Base-by-base conservation (phyloP, 2,888 invertebrate genomes). In the Phaedon cochleariae region DNA sequence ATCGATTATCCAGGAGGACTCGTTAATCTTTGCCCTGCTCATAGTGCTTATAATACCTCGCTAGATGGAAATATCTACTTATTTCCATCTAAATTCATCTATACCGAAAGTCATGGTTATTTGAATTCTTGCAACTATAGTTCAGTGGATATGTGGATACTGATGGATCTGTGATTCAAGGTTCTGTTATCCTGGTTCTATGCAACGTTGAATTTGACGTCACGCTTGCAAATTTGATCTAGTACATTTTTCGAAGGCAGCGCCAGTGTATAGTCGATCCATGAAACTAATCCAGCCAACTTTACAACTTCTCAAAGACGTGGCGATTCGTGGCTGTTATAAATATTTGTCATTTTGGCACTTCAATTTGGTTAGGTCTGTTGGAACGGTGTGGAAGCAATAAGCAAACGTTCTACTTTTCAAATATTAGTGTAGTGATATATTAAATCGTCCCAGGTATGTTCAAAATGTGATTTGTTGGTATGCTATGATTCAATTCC, bases 261-360 rank as follows among this genome's bases (percentile, higher is more conserved):
- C 49, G 54, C 41, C 54, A 41, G 12, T 54, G 22, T 18, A 20
- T 10, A 20, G n/a, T n/a, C 12, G 17, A 22, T 9, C 22, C 15
- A 21, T 46, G 46, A 18, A 62, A 62, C 20, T 53, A 63, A 21
- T 52, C n/a, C 5, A 51, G 63, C 63, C 63, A 63, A 49, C 63
- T 58, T 52, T 45, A 31, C 53, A 12, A 6, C 29, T 58, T 52
- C 22, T 41, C 26, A 51, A 48, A 57, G 52, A 65, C 65, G 65
- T 65, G 65, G 65, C 65, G 26, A 34, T 15, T 55, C 65, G 64
- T 65, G 65, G 65, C 61, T 17, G 37, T 15, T 21, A 22, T 20
- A 12, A n/a, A 9, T 12, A n/a, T 45, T 45, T 41, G 20, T 26
- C 45, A 26, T 6, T 57, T 20, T n/a, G 37, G 41, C 41, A 37